phyloP scores from a whole-genome alignment of 2,797 vertebrate species.

The Urocyon cinereoargenteus region DNA sequence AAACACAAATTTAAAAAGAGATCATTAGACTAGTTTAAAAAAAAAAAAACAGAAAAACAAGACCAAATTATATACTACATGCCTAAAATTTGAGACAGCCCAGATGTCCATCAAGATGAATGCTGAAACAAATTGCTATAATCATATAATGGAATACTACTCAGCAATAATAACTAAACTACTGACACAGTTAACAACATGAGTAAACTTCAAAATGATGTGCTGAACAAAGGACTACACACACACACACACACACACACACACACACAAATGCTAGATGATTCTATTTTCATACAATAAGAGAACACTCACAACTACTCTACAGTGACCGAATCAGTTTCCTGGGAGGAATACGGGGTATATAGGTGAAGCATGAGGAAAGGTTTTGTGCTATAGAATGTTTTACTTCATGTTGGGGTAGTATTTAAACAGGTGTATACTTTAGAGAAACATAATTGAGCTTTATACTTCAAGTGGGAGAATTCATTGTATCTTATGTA shows the following conservation, averaged over 20 bases:
- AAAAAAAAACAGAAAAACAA: neutral
- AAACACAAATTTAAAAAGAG: neutral
- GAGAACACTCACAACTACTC: neutral
- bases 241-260: neutral
- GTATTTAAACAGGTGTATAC: neutral
- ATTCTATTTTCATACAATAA: neutral
- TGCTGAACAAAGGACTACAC: neutral
- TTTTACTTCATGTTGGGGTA: neutral
- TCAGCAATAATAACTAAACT: neutral
- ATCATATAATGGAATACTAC: neutral
- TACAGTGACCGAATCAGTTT: neutral
- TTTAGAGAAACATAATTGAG: neutral
- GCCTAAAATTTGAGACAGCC: neutral
- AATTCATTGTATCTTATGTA: constrained; percentile 8
- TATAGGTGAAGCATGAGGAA: neutral
- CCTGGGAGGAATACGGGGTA: neutral
- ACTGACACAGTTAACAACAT: neutral
- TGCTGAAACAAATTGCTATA: neutral
- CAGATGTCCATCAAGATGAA: neutral
- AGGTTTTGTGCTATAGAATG: neutral
- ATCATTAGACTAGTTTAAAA: neutral
- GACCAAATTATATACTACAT: neutral
- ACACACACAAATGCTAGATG: neutral
- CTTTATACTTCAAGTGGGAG: neutral
- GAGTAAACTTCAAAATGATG: neutral